Percentiles rank a stretch among this genome's conserved stretches.
These are phyloP conservation scores for Nothocercus julius DNA, from an alignment of 2,113 vertebrate genomes.

Conservation along the genomic window DNA sequence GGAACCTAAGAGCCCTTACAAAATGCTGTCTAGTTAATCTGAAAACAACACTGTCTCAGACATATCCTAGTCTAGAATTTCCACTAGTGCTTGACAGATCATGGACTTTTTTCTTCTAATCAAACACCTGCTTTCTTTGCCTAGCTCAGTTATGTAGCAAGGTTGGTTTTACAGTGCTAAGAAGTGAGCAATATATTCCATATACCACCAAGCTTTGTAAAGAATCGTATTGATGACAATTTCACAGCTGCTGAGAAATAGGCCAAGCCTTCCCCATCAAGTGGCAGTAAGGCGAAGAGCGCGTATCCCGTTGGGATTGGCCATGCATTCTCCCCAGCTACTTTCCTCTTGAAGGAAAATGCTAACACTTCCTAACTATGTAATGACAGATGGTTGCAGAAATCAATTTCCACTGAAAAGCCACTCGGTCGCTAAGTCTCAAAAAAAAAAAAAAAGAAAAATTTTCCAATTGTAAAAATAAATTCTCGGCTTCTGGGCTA, in stretches of 20 bases:
- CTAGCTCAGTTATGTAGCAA: slow-evolving; percentile 62
- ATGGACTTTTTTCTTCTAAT: slow-evolving; percentile 5
- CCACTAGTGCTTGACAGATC: slow-evolving; percentile 17
- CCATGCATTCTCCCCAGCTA: slow-evolving; percentile 24
- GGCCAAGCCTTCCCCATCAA: slow-evolving; percentile 38
- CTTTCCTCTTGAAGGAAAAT: slow-evolving; percentile 32
- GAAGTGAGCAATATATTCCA: slow-evolving; percentile 68
- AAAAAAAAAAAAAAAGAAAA: slow-evolving; percentile 59
- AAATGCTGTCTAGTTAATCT: background rate
- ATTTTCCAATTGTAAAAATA: slow-evolving; percentile 52
- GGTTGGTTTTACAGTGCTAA: slow-evolving; percentile 47
- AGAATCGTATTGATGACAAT: slow-evolving; percentile 63
- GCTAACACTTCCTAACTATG: slow-evolving; percentile 18
- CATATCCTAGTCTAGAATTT: slow-evolving; percentile 28
- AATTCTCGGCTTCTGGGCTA: slow-evolving; percentile 41
- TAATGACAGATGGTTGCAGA: slow-evolving; percentile 26
- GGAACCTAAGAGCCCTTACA: background rate
- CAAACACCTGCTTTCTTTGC: slow-evolving; percentile 71
- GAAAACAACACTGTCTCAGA: background rate
- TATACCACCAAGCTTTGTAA: slow-evolving; percentile 70
- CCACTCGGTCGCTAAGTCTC: slow-evolving; percentile 28
- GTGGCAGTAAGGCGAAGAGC: background rate
- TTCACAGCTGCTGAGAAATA: slow-evolving; percentile 68
- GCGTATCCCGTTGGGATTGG: slow-evolving; percentile 11
- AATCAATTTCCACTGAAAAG: slow-evolving; percentile 13